Evolutionary conservation across 2,113 vertebrate species (phyloP).

Genomic region (Ciconia boyciana): DNA sequence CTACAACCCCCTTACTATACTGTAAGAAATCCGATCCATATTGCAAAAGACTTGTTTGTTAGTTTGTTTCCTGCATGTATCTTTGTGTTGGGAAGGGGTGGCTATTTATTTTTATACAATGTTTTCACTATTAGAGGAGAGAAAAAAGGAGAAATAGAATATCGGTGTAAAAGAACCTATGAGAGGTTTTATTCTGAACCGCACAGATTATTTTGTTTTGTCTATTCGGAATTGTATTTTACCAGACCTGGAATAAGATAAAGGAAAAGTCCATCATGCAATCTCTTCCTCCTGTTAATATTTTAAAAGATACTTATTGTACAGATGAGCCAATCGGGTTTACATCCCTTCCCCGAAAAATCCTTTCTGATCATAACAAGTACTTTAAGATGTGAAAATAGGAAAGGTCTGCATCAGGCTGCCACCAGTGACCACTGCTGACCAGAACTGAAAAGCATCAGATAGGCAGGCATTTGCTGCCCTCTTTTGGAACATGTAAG

Average conservation of each 20-base stretch:
- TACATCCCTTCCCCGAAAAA: background rate
- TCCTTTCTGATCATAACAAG: background rate
- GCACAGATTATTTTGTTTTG: background rate
- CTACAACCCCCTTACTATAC: background rate
- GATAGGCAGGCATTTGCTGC: slow-evolving; percentile 69
- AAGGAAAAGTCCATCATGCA: background rate
- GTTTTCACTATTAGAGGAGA: background rate
- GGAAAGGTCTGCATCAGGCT: background rate
- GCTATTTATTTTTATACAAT: background rate
- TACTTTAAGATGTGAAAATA: background rate
- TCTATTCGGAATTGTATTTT: background rate
- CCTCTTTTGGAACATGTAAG: slow-evolving; percentile 74
- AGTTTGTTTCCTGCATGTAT: background rate
- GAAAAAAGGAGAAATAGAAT: background rate
- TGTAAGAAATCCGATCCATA: background rate
- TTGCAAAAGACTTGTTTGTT: background rate
- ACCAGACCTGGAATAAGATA: background rate
- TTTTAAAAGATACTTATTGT: background rate
- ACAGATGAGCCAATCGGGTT: background rate
- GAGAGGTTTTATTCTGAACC: background rate
- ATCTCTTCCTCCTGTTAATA: background rate
- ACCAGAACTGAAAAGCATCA: background rate
- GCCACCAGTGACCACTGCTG: slow-evolving; percentile 1
- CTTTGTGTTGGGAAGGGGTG: fast-evolving
- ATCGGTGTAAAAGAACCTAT: fast-evolving